Base-by-base conservation (phyloP, 2,797 vertebrate species). In the Apogon hyalosoma region DNA sequence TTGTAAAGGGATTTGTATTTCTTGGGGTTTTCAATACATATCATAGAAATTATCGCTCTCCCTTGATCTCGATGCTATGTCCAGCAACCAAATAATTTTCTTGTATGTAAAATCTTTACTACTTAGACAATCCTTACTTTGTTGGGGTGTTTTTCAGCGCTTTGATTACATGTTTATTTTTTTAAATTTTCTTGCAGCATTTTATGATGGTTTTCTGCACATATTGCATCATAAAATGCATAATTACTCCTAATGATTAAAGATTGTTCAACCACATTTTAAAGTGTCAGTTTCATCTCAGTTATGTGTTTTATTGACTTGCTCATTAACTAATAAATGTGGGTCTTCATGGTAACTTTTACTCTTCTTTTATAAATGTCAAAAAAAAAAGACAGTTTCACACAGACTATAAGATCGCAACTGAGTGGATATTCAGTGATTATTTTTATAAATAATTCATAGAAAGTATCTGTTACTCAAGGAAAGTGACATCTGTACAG, bases 211-310 rank as follows among this genome's bases (percentile, higher is more conserved):
- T 45, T 82, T 75, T 80, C 50, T 80, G 80, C 65, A 79, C 53
- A 77, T 51, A 51, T 64, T 69, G 57, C 60, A 63, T 80, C 40
- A 38, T 39, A 69, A 49, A 73, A 62, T 76, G 77, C 69, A 67
- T 77, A 52, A 55, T 69, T 62, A 77, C 40, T 70, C 48, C 51
- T 46, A 48, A 77, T 67, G 75, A 87, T 76, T 84, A 89, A 87
- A 89, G 63, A 62, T 65, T 69, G 39, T 73, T 85, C 33, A 9
- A 36, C 31, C 69, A 58, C 18, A 64, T 82, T 80, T 70, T 59
- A 68, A 50, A 50, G 28, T 53, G 48, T 69, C 45, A 47, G 28
- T 13, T 42, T 79, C n/a, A 50, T 60, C 3, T 63, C n/a, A 48
- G 9, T 39, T 63, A 11, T 57, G 45, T 50, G 2, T 15, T 1